Percentiles rank a stretch among this genome's conserved stretches.
phyloP scores from a whole-genome alignment of 1,140 invertebrate species.

The Cherax destructor region DNA sequence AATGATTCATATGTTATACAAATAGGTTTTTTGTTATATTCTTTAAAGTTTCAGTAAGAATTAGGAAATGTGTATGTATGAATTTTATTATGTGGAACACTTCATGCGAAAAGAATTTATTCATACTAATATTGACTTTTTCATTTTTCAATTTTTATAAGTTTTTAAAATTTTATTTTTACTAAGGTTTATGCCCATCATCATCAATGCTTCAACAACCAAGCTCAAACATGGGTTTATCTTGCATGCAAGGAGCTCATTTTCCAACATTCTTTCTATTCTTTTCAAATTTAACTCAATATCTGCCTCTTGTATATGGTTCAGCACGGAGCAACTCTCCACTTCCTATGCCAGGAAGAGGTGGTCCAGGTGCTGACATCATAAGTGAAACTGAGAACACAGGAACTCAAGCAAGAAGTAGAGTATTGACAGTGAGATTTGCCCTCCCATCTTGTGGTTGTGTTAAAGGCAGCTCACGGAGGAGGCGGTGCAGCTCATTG shows the following conservation, averaged over 20 bases:
- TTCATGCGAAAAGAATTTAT: too few relatives aligned
- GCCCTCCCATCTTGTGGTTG: slow-evolving; percentile 50
- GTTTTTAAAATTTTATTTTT: too few relatives aligned
- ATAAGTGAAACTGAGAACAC: slow-evolving; percentile 19
- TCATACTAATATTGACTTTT: too few relatives aligned
- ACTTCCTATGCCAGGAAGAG: slow-evolving; percentile 52
- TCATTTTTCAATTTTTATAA: too few relatives aligned
- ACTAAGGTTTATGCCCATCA: not conserved
- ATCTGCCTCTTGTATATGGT: slow-evolving; percentile 10
- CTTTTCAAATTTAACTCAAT: not conserved
- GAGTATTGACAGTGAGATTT: slow-evolving; percentile 60
- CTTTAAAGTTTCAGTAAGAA: too few relatives aligned
- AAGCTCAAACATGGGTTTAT: not conserved
- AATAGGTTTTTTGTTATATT: too few relatives aligned
- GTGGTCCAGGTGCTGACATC: slow-evolving; percentile 42
- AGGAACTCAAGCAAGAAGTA: slow-evolving; percentile 39
- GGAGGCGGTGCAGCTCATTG: slow-evolving; percentile 58
- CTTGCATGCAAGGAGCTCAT: slow-evolving; percentile 8
- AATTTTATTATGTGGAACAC: too few relatives aligned
- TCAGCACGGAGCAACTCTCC: slow-evolving; percentile 67
- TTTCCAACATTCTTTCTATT: not conserved
- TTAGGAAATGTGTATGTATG: too few relatives aligned
- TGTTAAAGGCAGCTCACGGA: slow-evolving; percentile 53
- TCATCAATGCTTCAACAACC: not conserved
- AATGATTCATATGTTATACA: too few relatives aligned